These are phyloP conservation scores for Chloroclysta siterata DNA, from an alignment of 2,888 invertebrate species.

Conservation along the genomic window DNA sequence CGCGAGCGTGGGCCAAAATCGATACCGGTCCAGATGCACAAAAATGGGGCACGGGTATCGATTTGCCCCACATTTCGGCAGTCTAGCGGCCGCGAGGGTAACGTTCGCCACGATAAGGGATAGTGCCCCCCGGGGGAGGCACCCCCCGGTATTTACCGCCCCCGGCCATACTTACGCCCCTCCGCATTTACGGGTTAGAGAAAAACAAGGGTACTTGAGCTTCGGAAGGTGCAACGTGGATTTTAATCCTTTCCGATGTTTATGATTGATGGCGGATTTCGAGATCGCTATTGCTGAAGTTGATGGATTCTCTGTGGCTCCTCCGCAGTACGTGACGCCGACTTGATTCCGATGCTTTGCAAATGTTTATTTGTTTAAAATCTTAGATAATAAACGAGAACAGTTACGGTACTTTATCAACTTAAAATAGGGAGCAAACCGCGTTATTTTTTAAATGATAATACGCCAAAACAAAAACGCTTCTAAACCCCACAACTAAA, in stretches of 20 bases:
- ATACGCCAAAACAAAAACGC: no score
- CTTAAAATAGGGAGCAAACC: no score
- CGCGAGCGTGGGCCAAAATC: conserved; percentile 59
- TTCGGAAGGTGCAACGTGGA: conserved; percentile 84
- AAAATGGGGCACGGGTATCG: conserved; percentile 83
- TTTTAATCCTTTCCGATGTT: conserved; percentile 85
- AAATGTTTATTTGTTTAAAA: conserved; percentile 12
- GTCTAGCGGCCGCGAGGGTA: conserved; percentile 82
- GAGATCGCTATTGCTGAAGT: conserved; percentile 78
- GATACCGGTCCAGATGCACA: conserved; percentile 84
- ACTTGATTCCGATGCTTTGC: conserved; percentile 63
- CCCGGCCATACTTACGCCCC: conserved; percentile 85
- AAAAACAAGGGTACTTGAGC: conserved; percentile 85
- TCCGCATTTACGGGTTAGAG: conserved; percentile 85
- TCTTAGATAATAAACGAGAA: neutral
- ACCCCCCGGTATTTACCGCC: conserved; percentile 83
- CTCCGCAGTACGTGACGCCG: conserved; percentile 57
- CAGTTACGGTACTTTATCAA: neutral
- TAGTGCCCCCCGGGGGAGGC: conserved; percentile 73
- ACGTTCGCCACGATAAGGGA: conserved; percentile 83
- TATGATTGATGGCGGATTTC: conserved; percentile 85
- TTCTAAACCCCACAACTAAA: no score
- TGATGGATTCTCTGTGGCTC: conserved; percentile 81
- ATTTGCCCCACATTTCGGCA: conserved; percentile 84
- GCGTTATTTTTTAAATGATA: no score